A percentile compares a stretch with the other conserved stretches of the same genome.
Evolutionary conservation across 2,113 vertebrate genomes (phyloP).

Genomic region (Anoura caudifer): DNA sequence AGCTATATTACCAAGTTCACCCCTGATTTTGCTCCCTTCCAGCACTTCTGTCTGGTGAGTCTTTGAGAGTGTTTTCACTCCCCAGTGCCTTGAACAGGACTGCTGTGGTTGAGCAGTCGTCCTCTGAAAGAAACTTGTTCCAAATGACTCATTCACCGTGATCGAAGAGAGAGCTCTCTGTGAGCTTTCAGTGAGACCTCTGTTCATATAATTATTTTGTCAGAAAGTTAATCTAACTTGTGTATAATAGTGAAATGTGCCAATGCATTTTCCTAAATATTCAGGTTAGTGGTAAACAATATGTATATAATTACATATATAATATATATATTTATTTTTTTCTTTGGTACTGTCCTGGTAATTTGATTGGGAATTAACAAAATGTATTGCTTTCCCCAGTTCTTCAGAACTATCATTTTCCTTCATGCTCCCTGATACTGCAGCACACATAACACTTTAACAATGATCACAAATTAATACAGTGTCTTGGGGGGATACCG

Average conservation of each 20-base stretch:
- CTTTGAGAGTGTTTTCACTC: not conserved
- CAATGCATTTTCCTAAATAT: not conserved
- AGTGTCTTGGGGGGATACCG: not conserved
- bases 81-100: not conserved
- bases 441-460: not conserved
- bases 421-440: not conserved
- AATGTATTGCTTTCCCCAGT: not conserved
- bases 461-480: not conserved
- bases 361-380: not conserved
- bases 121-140: not conserved
- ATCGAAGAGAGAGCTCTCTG: not conserved
- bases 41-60: not conserved
- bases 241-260: not conserved
- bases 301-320: not conserved
- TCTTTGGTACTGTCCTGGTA: not conserved
- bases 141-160: not conserved
- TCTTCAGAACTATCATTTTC: not conserved
- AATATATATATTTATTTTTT: not conserved
- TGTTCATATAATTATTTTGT: not conserved
- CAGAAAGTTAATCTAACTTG: not conserved
- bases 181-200: not conserved
- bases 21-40: not conserved
- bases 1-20: not conserved
- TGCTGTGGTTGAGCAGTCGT: not conserved
- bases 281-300: not conserved